Conservation (phyloP, 2,888 invertebrate species). For the Lasioglossum villosulum region DNA sequence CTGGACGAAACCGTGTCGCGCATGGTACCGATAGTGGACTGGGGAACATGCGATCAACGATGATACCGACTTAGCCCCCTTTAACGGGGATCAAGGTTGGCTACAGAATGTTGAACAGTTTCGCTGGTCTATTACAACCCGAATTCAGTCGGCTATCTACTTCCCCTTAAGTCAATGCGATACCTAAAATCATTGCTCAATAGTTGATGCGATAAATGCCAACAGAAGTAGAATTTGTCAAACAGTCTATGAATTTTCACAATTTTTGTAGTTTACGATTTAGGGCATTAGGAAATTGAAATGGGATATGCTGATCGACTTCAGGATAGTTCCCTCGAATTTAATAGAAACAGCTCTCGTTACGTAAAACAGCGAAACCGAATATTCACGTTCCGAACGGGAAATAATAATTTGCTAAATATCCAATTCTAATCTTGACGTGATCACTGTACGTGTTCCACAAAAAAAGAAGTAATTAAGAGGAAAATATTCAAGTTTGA, state of each 20-base stretch:
- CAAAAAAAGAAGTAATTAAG: background rate
- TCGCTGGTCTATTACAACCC: background rate
- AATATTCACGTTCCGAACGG: background rate
- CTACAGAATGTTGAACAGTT: background rate
- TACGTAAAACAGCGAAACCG: background rate
- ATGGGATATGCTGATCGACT: background rate
- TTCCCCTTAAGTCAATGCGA: background rate
- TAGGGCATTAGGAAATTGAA: background rate
- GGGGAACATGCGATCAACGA: slow-evolving; percentile 37
- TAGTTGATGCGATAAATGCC: too few species aligned
- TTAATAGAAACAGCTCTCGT: background rate
- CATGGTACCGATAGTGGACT: slow-evolving; percentile 53
- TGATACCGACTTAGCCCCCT: slow-evolving; percentile 1
- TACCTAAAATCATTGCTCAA: background rate
- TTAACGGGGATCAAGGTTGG: slow-evolving; percentile 23
- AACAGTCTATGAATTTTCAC: background rate
- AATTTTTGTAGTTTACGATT: background rate
- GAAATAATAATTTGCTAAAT: background rate
- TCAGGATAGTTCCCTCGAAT: background rate
- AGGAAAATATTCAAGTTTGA: background rate
- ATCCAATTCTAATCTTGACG: background rate
- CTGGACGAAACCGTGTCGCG: slow-evolving; percentile 52
- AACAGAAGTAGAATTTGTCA: background rate
- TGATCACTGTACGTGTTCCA: background rate
- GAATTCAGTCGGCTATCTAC: background rate